Evolutionary conservation across 2,888 invertebrate genomes (phyloP).

Genomic region (Drosophila austrosaltans): DNA sequence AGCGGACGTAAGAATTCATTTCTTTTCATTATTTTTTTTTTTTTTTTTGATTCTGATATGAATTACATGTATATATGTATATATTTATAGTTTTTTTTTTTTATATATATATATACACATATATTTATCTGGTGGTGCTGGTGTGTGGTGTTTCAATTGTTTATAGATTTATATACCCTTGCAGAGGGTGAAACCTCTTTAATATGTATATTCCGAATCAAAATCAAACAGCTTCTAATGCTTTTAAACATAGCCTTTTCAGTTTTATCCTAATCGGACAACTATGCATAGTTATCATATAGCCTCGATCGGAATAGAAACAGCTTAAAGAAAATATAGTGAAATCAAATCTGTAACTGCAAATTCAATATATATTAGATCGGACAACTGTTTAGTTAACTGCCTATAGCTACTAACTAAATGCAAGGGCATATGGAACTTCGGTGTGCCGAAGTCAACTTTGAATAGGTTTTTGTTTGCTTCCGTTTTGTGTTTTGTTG

Average conservation of each 20-base stretch:
- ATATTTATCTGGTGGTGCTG: conserved; percentile 3
- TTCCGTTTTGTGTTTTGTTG: conserved; percentile 2
- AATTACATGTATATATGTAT: conserved; percentile 14
- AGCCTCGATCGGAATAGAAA: not conserved
- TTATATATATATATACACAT: not conserved
- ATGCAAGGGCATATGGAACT: not conserved
- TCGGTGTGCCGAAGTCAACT: conserved; percentile 4
- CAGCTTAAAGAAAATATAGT: not conserved
- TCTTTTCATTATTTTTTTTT: conserved; percentile 1
- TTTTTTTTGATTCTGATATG: conserved; percentile 28
- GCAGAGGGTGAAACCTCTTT: not conserved
- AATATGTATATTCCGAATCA: conserved; percentile 30
- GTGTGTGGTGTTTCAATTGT: not conserved
- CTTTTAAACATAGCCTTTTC: not conserved
- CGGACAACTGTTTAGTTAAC: not conserved
- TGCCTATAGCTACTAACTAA: not conserved
- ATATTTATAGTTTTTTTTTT: not conserved
- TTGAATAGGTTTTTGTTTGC: conserved; percentile 3
- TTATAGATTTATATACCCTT: not conserved
- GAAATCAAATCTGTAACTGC: not conserved
- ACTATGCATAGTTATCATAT: not conserved
- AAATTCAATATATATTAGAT: not conserved
- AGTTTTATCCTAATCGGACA: not conserved
- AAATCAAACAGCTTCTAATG: not conserved
- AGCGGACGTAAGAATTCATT: conserved; percentile 34